phyloP scores from a whole-genome alignment of 2,888 invertebrate genomes.

The Diarsia rubi region DNA sequence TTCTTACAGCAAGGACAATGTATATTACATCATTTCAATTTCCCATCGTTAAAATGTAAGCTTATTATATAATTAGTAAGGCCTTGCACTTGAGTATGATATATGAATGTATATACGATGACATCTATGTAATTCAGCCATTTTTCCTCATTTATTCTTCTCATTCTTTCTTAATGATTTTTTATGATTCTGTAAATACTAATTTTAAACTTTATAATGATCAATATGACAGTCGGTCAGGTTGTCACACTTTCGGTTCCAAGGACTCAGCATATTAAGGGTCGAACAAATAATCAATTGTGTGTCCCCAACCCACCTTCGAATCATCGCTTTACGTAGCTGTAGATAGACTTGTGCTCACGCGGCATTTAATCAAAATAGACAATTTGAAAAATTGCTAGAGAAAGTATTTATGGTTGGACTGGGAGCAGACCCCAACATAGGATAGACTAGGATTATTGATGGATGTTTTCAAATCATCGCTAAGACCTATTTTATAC shows the following conservation, averaged over 20 bases:
- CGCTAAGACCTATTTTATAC: too few species aligned
- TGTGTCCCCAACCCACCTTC: too few species aligned
- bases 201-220: slow-evolving; percentile 11
- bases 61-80: slow-evolving; percentile 37
- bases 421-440: neutral
- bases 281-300: too few species aligned
- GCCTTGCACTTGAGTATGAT: slow-evolving; percentile 26
- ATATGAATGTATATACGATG: slow-evolving; percentile 4
- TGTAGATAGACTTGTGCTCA: too few species aligned
- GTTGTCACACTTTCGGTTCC: too few species aligned
- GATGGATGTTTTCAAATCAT: neutral
- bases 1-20: neutral
- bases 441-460: neutral
- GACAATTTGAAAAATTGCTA: too few species aligned
- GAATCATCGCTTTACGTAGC: too few species aligned
- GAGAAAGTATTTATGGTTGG: too few species aligned
- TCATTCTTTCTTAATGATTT: slow-evolving; percentile 13
- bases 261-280: too few species aligned
- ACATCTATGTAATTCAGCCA: slow-evolving; percentile 15
- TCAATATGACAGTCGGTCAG: neutral
- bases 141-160: neutral
- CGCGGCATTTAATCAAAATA: too few species aligned
- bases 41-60: slow-evolving; percentile 10
- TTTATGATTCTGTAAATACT: slow-evolving; percentile 25
- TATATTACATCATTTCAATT: neutral